Evolutionary conservation across 1,140 invertebrate species (phyloP).

Genomic region (Ditylenchus dipsaci): DNA sequence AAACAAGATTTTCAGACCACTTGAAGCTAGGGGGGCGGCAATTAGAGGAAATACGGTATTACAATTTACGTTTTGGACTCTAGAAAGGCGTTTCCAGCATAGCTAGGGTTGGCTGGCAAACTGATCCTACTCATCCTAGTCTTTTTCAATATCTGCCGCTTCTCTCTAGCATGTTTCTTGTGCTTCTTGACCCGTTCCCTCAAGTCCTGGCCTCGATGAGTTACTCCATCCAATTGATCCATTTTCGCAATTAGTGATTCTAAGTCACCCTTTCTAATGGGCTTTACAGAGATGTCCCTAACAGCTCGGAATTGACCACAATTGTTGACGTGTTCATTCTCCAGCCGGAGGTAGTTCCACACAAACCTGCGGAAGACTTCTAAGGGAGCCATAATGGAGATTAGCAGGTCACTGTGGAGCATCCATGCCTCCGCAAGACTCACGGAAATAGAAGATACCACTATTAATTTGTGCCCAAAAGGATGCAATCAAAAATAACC

Average conservation of each 20-base stretch:
- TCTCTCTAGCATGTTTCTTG: constrained; percentile 52
- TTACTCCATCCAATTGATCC: constrained; percentile 55
- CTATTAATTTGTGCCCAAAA: background rate
- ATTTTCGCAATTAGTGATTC: constrained; percentile 51
- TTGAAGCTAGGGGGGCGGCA: too few species aligned
- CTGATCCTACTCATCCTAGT: constrained; percentile 49
- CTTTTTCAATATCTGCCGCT: constrained; percentile 50
- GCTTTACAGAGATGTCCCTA: constrained; percentile 92
- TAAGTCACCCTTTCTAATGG: constrained; percentile 64
- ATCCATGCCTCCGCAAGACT: constrained; percentile 77
- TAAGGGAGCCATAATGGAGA: constrained; percentile 78
- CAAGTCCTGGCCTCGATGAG: constrained; percentile 54
- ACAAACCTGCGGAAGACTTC: constrained; percentile 90
- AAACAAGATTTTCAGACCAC: too few species aligned
- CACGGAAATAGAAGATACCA: background rate
- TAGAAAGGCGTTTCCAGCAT: constrained; percentile 34
- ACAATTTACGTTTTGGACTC: constrained; percentile 39
- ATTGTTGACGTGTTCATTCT: constrained; percentile 99
- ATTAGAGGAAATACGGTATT: too few species aligned
- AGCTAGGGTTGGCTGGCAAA: constrained; percentile 27
- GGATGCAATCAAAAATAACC: background rate
- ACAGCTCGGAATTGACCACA: constrained; percentile 93
- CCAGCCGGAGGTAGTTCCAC: constrained; percentile 98
- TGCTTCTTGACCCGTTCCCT: constrained; percentile 56
- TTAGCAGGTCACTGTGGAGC: constrained; percentile 77